phyloP scores from a whole-genome alignment of 2,797 vertebrate species.

The Hylomyscus alleni region DNA sequence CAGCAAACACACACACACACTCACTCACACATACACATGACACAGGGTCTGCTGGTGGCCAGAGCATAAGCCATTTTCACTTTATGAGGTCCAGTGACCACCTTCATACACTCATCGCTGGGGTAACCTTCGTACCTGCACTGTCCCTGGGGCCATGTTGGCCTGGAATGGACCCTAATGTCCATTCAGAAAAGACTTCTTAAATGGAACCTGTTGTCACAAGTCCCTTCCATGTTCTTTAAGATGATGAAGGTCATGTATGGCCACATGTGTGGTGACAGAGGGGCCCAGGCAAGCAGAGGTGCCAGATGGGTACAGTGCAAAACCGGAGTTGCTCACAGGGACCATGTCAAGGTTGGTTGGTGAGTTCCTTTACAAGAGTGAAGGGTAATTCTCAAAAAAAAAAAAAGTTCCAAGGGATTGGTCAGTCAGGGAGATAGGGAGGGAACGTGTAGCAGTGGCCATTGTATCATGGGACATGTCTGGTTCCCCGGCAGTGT shows the following conservation, averaged over 20 bases:
- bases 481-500: neutral
- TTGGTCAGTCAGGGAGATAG: neutral
- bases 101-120: too few relatives aligned
- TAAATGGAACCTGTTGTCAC: neutral
- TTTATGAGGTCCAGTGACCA: neutral
- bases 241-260: neutral
- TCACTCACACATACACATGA: neutral
- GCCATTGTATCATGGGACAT: neutral
- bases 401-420: neutral
- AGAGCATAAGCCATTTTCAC: neutral
- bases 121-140: neutral
- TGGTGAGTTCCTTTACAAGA: accelerated
- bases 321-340: neutral
- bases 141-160: neutral
- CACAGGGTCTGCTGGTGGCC: neutral
- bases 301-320: neutral
- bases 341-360: accelerated
- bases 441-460: neutral
- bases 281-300: too few relatives aligned
- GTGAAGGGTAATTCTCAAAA: neutral
- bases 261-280: neutral
- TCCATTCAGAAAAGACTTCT: neutral
- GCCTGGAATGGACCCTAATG: neutral
- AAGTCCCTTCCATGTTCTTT: neutral
- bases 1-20: neutral